Evolutionary conservation across 2,797 vertebrate species (phyloP).

Genomic region (Phoeniculus purpureus): DNA sequence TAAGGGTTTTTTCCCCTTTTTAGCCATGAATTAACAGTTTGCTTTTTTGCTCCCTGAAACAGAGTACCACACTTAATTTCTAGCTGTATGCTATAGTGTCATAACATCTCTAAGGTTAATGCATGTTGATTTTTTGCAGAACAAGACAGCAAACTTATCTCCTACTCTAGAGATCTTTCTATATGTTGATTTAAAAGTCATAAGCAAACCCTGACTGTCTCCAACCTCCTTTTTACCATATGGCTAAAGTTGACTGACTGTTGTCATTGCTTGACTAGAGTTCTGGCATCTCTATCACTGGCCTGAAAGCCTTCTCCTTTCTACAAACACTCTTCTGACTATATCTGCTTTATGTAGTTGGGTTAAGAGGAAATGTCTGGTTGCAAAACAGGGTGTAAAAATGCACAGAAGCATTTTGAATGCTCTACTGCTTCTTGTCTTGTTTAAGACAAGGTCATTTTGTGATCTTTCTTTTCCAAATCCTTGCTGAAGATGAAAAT

Average conservation of each 20-base stretch:
- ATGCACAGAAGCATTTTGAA: conserved; percentile 5
- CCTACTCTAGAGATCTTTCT: neutral
- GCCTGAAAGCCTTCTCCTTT: conserved; percentile 27
- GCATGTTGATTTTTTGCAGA: neutral
- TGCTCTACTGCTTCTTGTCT: neutral
- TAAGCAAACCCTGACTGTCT: neutral
- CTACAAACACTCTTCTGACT: neutral
- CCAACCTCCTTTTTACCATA: neutral
- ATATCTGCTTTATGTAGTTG: neutral
- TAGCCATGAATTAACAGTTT: neutral
- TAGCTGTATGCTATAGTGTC: neutral
- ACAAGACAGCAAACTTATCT: neutral
- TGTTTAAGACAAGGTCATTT: conserved; percentile 1
- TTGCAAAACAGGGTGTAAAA: conserved; percentile 29
- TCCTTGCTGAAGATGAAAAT: conserved; percentile 23
- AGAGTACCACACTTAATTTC: neutral
- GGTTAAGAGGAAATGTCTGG: neutral
- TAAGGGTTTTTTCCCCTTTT: neutral
- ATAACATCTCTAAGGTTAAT: neutral
- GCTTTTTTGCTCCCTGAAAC: neutral
- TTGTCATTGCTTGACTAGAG: neutral
- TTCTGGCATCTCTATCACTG: neutral
- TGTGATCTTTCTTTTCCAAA: neutral
- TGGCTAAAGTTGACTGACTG: neutral
- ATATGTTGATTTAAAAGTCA: neutral